A percentile compares a stretch with the other conserved stretches of the same genome.
Evolutionary conservation across 2,113 vertebrate species (phyloP).

Genomic region (Rhinopomastus cyanomelas): DNA sequence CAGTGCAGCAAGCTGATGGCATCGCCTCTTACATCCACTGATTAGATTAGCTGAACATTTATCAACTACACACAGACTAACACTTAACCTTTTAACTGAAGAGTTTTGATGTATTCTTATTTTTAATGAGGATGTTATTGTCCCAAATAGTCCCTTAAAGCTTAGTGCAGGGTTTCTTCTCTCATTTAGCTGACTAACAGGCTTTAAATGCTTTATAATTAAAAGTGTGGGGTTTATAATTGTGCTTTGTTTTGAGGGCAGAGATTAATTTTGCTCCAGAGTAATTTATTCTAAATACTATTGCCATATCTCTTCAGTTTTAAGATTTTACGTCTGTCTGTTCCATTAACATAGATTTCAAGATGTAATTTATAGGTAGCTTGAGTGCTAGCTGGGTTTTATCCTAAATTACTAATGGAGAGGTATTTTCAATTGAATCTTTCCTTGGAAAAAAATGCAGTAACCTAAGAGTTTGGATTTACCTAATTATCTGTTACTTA

Average conservation of each 20-base stretch:
- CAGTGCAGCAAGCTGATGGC: conserved; percentile 69
- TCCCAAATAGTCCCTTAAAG: conserved; percentile 34
- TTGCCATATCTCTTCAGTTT: not conserved
- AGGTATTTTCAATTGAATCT: not conserved
- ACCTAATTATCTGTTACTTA: not conserved
- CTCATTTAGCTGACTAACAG: conserved; percentile 2
- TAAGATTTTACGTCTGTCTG: not conserved
- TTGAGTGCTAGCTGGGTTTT: not conserved
- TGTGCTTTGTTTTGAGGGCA: not conserved
- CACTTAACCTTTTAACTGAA: conserved; percentile 77
- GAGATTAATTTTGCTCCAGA: not conserved
- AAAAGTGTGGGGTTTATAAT: not conserved
- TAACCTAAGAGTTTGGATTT: not conserved
- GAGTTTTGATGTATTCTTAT: conserved; percentile 65
- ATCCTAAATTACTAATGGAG: not conserved
- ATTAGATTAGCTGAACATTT: conserved; percentile 80
- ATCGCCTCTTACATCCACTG: conserved; percentile 58
- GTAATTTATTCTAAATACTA: not conserved
- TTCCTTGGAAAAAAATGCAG: not conserved
- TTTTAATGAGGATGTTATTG: conserved; percentile 63
- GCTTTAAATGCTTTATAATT: not conserved
- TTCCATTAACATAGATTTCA: conserved; percentile 3
- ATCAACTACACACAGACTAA: conserved; percentile 74
- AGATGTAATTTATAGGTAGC: not conserved
- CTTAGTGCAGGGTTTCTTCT: conserved; percentile 11